Evolutionary conservation across 2,797 vertebrate species (phyloP), one percentile per base, ranked within the genome.

Genomic region (Nannoperca australis): DNA sequence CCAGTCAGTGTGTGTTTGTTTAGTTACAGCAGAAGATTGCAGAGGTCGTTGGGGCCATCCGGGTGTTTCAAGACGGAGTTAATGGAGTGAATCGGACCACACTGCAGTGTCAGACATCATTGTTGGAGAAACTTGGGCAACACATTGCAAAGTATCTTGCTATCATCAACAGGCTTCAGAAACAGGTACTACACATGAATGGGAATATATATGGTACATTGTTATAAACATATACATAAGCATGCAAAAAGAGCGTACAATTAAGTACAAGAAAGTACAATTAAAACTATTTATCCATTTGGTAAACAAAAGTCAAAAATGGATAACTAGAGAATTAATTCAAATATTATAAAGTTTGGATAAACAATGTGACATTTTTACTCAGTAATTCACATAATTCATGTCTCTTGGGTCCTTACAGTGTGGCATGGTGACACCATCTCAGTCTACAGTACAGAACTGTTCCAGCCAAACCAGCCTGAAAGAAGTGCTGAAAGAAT

Each of bases 21-120:
- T 66, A 95, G 94, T 59, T 90, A 15, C 85, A 86, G 83, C 79
- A 90, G 72, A 94, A 91, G 76, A 55, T 0, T 45, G 65, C 73
- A 5, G 91, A 93, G 15, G 83, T 94, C 9, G 7, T 47, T 18
- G 62, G 34, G 9, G 53, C 84, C 42, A 67, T 95, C 49, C 59
- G 4, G 30, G 6, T 70, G 53, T 73, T 94, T 42, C 18, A 44
- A 1, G 56, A 64, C 0, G 83, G 63, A 10, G 32, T 92, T 24
- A 20, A 24, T 15, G n/a, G 0, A 7, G 63, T 27, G 1, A 53
- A 32, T 11, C 70, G 65, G 3, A 56, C 5, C 50, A 60, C 47
- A 0, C 17, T 13, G 5, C 55, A 51, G 0, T 93, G 91, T 53
- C 90, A 89, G 50, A 56, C 3, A 4, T 40, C 15, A 4, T 3